Evolutionary conservation across 2,888 invertebrate genomes (phyloP).

Genomic region (Hetaerina titia): DNA sequence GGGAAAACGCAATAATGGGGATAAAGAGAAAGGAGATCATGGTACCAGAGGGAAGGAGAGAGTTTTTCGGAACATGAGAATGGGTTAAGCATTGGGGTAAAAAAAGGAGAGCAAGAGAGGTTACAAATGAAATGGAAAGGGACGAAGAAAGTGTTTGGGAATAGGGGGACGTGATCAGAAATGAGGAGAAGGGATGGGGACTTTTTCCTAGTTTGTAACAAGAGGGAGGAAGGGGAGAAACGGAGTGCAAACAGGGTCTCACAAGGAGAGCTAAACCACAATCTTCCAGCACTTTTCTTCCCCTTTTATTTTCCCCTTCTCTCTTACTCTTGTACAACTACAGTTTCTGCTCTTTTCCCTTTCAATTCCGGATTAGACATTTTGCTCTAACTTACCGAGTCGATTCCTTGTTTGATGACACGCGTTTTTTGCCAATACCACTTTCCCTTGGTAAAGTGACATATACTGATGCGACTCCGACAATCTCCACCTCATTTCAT

Average conservation of each 20-base stretch:
- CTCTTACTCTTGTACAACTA: background rate
- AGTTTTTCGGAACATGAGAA: background rate
- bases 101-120: slow-evolving; percentile 9
- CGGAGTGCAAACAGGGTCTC: background rate
- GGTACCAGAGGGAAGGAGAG: background rate
- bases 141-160: background rate
- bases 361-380: slow-evolving; percentile 16
- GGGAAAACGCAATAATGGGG: background rate
- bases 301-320: background rate
- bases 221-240: background rate
- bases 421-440: background rate
- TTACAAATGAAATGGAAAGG: background rate
- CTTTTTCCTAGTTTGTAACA: slow-evolving; percentile 17
- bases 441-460: background rate
- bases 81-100: background rate
- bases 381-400: background rate
- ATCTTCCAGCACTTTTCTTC: background rate
- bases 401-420: background rate
- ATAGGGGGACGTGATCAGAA: background rate
- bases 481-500: background rate
- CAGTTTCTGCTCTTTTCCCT: background rate
- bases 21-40: slow-evolving; percentile 7
- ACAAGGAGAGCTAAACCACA: background rate
- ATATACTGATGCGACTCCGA: background rate
- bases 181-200: background rate